phyloP scores from a whole-genome alignment of 1,140 invertebrate genomes.

The Dryas iulia region DNA sequence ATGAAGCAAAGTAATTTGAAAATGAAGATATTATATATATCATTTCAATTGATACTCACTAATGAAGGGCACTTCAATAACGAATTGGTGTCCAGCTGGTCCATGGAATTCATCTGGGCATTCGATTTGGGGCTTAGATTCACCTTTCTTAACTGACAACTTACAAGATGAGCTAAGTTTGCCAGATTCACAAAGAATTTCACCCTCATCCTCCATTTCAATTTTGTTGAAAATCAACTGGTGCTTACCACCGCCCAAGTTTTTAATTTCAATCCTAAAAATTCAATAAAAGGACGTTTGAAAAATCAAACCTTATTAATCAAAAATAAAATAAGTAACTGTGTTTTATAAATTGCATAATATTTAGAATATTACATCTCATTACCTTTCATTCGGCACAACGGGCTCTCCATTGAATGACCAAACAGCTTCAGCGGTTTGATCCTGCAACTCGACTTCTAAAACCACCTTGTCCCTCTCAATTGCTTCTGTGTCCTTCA shows the following conservation, averaged over 20 bases:
- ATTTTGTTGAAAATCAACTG: slow-evolving; percentile 92
- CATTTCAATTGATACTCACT: slow-evolving; percentile 79
- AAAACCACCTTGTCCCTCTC: slow-evolving; percentile 94
- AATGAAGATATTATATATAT: neutral
- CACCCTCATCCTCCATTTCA: slow-evolving; percentile 91
- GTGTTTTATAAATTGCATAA: neutral
- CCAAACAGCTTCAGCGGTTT: slow-evolving; percentile 96
- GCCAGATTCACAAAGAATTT: slow-evolving; percentile 92
- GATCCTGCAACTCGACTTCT: slow-evolving; percentile 96
- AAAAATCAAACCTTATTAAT: too few relatives aligned
- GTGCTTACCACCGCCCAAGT: slow-evolving; percentile 94
- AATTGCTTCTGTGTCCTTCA: slow-evolving; percentile 94
- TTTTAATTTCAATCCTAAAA: slow-evolving; percentile 90
- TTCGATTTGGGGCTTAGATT: slow-evolving; percentile 90
- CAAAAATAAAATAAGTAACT: neutral
- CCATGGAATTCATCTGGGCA: slow-evolving; percentile 91
- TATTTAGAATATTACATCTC: neutral
- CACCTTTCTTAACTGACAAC: slow-evolving; percentile 91
- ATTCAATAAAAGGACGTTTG: too few relatives aligned
- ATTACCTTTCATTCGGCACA: slow-evolving; percentile 85
- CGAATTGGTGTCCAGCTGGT: slow-evolving; percentile 88
- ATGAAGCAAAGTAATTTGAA: too few relatives aligned
- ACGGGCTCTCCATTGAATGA: slow-evolving; percentile 95
- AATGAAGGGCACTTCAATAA: slow-evolving; percentile 95
- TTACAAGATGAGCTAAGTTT: slow-evolving; percentile 90